phyloP scores from a whole-genome alignment of 2,113 vertebrate genomes.

The Coracopsis vasa region DNA sequence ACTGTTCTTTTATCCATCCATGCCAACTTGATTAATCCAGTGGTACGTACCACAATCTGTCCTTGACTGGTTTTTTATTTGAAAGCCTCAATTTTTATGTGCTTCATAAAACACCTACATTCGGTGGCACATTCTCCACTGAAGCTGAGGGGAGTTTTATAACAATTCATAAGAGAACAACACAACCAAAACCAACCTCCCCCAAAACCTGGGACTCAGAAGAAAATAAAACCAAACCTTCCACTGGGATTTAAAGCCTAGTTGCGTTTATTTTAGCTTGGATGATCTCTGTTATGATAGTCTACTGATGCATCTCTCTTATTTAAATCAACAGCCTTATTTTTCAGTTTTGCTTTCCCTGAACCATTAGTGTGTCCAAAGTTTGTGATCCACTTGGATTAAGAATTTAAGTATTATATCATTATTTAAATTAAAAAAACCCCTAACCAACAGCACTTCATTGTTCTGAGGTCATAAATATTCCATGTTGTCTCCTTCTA shows the following conservation, averaged over 20 bases:
- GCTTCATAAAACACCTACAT: neutral
- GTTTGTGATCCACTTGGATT: neutral
- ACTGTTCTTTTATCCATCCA: neutral
- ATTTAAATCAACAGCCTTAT: neutral
- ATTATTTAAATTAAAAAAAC: neutral
- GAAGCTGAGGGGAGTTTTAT: neutral
- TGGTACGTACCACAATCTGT: rapidly evolving
- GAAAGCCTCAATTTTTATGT: neutral
- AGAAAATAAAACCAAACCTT: neutral
- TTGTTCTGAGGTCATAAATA: conserved; percentile 42
- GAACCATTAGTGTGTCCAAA: neutral
- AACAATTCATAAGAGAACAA: rapidly evolving
- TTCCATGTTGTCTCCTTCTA: neutral
- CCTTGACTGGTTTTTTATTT: neutral
- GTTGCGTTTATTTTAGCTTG: neutral
- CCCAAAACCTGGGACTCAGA: neutral
- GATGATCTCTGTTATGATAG: neutral
- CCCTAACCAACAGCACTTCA: neutral
- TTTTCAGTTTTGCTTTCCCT: neutral
- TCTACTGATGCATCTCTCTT: neutral
- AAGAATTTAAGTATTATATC: neutral
- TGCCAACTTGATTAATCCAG: neutral
- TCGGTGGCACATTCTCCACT: neutral
- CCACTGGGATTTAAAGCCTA: neutral
- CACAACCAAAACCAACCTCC: neutral